Base-by-base conservation (phyloP, 2,888 invertebrate genomes). In the Ypsolopha scabrella region DNA sequence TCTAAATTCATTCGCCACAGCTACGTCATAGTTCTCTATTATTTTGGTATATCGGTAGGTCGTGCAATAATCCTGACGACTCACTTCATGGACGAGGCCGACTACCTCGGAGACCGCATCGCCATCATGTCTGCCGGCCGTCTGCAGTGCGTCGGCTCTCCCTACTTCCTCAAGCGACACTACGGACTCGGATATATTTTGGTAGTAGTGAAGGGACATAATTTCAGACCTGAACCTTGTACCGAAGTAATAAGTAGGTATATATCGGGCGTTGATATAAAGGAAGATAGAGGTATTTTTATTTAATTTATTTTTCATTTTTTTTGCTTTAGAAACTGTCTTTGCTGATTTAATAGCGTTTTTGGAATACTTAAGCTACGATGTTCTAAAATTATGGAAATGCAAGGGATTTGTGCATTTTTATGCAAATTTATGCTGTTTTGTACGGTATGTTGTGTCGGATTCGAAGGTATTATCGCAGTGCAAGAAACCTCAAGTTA, bases 41-140 rank as follows among this genome's bases (percentile, higher is more conserved):
- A n/a, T n/a, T n/a, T n/a, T n/a, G n/a, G n/a, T n/a, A n/a, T 24
- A 24, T 4, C 4, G 24, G 9, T 56, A 80, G 93, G 91, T 34
- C 88, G 95, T 7, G 93, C 95, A 0, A 89, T 96, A 66, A 87
- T 96, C 45, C 78, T 96, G 54, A 93, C 95, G 0, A 94, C 94
- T 0, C 94, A 96, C 73, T 95, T 94, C 69, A 96, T 96, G 95
- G 96, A 96, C 64, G 96, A 96, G 76, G 96, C 96, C 1, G 96
- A 96, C 74, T 87, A 93, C 43, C 86, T 96, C 1, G 96, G 95
- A 0, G 96, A 96, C 75, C 88, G 95, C 43, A 94, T 96, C 58
- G 95, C 94, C 7, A 95, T 96, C 53, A 94, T 96, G 94, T 91
- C 94, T 2, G 90, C 90, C 47, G 96, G 96, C 0, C 88, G 90